Percentiles rank a stretch among this genome's conserved stretches.
These are phyloP conservation scores for Heterotis niloticus DNA, from an alignment of 2,113 vertebrate species.

Conservation along the genomic window DNA sequence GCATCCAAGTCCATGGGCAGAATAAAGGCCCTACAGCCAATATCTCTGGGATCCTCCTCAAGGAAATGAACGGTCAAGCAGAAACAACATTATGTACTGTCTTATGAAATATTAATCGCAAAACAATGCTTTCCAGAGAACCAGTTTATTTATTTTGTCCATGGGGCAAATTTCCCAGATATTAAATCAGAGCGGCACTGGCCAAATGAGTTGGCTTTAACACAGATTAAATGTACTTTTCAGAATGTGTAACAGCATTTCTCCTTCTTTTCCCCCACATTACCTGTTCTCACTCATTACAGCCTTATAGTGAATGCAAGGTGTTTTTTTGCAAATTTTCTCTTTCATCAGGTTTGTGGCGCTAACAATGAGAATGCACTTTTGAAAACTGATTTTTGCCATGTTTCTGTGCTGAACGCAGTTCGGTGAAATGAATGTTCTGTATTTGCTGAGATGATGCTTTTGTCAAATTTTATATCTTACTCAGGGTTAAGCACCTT, in stretches of 20 bases:
- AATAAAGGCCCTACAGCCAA: slow-evolving; percentile 24
- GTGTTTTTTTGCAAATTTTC: background rate
- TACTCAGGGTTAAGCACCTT: no score
- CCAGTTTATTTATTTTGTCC: slow-evolving; percentile 36
- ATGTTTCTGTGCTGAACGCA: no score
- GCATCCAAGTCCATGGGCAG: slow-evolving; percentile 26
- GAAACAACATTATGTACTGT: slow-evolving; percentile 21
- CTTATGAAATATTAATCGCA: slow-evolving; percentile 43
- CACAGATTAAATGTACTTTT: slow-evolving; percentile 2
- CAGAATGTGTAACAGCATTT: no score
- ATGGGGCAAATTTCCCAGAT: slow-evolving; percentile 30
- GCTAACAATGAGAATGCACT: no score
- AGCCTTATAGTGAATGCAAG: slow-evolving; percentile 13
- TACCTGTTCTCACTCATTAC: background rate
- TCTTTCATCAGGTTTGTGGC: no score
- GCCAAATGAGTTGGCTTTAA: slow-evolving; percentile 20
- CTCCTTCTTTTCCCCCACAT: no score
- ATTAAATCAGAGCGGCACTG: slow-evolving; percentile 28
- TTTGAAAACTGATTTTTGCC: no score
- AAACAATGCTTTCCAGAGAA: slow-evolving; percentile 32
- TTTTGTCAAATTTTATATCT: no score
- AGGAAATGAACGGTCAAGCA: slow-evolving; percentile 36
- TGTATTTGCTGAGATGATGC: no score
- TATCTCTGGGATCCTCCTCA: slow-evolving; percentile 24
- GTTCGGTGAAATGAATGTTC: no score